These are phyloP conservation scores for Hypotaenidia okinawae DNA, from an alignment of 2,797 vertebrate species.

Conservation along the genomic window DNA sequence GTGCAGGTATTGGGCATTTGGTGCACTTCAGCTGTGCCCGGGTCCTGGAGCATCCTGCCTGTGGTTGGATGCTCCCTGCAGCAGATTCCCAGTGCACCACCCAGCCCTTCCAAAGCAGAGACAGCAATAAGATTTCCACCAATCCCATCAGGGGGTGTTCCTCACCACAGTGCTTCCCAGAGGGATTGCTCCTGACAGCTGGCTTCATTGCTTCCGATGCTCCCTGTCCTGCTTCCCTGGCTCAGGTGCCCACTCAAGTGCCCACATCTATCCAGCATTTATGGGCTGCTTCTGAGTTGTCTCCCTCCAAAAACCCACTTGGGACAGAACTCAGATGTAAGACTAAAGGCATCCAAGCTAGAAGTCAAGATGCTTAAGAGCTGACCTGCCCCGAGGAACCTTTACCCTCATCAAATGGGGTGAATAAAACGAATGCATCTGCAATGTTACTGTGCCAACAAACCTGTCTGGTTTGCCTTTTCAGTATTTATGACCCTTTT, in stretches of 20 bases:
- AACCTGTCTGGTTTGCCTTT: background rate
- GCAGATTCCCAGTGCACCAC: background rate
- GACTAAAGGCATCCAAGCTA: background rate
- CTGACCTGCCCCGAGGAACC: fast-evolving
- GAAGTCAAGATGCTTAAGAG: background rate
- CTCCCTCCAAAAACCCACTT: background rate
- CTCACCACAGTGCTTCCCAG: fast-evolving
- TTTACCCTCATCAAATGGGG: fast-evolving
- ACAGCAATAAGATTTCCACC: background rate
- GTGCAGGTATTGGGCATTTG: fast-evolving
- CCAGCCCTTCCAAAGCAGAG: background rate
- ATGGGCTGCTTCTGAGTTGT: background rate
- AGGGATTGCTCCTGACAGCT: background rate
- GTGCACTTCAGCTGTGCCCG: fast-evolving
- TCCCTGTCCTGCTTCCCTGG: background rate
- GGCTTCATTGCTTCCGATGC: background rate
- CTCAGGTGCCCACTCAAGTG: background rate
- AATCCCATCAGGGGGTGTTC: background rate
- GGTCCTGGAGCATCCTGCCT: background rate
- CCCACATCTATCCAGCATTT: background rate
- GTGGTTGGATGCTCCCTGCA: background rate
- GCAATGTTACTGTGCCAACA: background rate
- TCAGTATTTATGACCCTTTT: background rate
- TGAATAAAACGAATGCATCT: background rate
- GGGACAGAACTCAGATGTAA: background rate